phyloP scores from a whole-genome alignment of 2,797 vertebrate genomes.

The Agapornis canus region DNA sequence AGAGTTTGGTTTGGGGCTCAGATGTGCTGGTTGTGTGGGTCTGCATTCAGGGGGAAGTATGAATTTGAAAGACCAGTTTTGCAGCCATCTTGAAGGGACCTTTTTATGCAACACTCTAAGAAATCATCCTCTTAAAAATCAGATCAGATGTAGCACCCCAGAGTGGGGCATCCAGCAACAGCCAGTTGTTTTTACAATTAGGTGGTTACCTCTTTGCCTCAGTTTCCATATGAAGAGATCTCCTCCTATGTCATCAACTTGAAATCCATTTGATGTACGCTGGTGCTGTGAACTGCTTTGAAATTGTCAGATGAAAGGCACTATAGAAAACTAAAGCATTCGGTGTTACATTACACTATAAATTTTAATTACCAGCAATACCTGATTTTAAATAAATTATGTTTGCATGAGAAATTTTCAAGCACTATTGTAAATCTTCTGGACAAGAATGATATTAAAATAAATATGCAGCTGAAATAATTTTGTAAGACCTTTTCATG shows the following conservation, averaged over 20 bases:
- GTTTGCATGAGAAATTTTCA: constrained; percentile 8
- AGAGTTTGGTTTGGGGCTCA: neutral
- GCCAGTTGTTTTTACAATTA: neutral
- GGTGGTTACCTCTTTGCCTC: neutral
- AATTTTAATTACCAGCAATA: constrained; percentile 45
- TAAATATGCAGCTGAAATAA: constrained; percentile 28
- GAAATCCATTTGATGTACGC: constrained; percentile 14
- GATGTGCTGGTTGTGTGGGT: neutral
- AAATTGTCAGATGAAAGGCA: constrained; percentile 53
- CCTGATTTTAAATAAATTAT: constrained; percentile 47
- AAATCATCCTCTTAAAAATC: neutral
- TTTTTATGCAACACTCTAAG: neutral
- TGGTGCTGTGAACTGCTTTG: constrained; percentile 21
- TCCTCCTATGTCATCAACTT: neutral
- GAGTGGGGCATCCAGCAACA: neutral
- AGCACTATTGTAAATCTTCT: constrained; percentile 26
- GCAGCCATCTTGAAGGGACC: neutral
- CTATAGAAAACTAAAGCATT: constrained; percentile 4
- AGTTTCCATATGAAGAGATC: constrained; percentile 8
- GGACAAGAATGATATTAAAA: constrained; percentile 33
- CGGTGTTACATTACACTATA: constrained; percentile 17
- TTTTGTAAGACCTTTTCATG: neutral
- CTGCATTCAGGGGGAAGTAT: neutral
- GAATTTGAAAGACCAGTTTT: neutral
- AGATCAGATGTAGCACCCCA: neutral